Percentiles rank a stretch among this genome's conserved stretches.
These are phyloP conservation scores for Enteromius unitaeniatus DNA, from an alignment of 2,797 vertebrate species.

Conservation along the genomic window DNA sequence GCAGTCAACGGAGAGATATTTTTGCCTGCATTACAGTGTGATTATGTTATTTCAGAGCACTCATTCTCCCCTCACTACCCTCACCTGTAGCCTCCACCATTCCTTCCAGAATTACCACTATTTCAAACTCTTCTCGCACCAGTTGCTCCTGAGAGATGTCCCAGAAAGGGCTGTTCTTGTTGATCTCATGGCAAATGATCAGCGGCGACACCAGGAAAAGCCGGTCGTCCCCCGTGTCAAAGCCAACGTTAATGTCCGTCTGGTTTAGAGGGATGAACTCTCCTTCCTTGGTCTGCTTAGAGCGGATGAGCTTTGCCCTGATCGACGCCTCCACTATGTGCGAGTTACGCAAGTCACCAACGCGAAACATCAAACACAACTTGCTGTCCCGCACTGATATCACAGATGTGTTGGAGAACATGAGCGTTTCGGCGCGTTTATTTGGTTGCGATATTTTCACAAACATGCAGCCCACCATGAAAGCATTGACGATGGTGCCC, in stretches of 20 bases:
- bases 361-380: constrained; percentile 70
- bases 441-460: constrained; percentile 72
- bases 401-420: constrained; percentile 69
- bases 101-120: constrained; percentile 70
- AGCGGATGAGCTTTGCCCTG: constrained; percentile 68
- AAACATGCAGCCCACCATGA: constrained; percentile 72
- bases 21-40: not conserved
- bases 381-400: constrained; percentile 65
- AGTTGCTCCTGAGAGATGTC: constrained; percentile 67
- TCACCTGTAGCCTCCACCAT: constrained; percentile 72
- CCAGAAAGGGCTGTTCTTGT: constrained; percentile 68
- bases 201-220: constrained; percentile 70
- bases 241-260: constrained; percentile 69
- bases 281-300: constrained; percentile 68
- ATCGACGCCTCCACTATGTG: constrained; percentile 71
- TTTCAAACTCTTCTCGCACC: constrained; percentile 66
- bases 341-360: constrained; percentile 68
- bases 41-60: not conserved
- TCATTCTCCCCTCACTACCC: not conserved
- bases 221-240: constrained; percentile 66
- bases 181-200: constrained; percentile 70
- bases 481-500: constrained; percentile 70
- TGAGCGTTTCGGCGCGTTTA: constrained; percentile 67
- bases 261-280: constrained; percentile 71
- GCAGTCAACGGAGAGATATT: not conserved